Evolutionary conservation across 2,113 vertebrate species (phyloP), one percentile per base, ranked within the genome.

Genomic region (Galbula dea): DNA sequence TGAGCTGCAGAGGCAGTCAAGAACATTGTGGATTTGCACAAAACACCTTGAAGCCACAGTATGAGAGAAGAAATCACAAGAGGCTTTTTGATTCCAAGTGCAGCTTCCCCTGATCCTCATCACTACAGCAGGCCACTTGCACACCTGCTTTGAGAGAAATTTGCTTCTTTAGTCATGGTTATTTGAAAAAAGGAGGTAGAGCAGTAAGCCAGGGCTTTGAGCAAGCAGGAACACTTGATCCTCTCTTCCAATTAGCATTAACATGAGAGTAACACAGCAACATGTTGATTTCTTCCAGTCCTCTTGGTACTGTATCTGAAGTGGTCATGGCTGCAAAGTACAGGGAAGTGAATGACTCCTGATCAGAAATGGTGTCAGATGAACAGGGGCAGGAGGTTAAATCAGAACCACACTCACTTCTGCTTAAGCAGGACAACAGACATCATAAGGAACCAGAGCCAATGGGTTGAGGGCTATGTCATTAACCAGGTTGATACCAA

Each of bases 11-110:
- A 68, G 13, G 22, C 19, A 45, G 36, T 13, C 66, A 63, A 43
- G 27, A 59, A 43, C 0, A 0, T 32, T 6, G 49, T 0, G 2
- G 19, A 37, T 67, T 71, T 88, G 19, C 16, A 48, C 11, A 85
- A 48, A 58, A 65, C 5, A 24, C 8, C 46, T 37, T 59, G 39
- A 75, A 79, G 23, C 6, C 4, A 8, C 16, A 19, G 13, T 36
- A 6, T 8, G 19, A 61, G 10, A 59, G 7, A 58, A 66, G 3
- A 37, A 78, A 46, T 49, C 19, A n/a, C 11, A 19, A 18, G 21
- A 54, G 7, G 7, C 12, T 68, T 20, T 62, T 52, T 46, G 11
- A 52, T 57, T 17, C 52, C 18, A 51, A 3, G 12, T 37, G 37
- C 26, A 83, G 55, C 15, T 83, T 58, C 27, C 34, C 30, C 41